These are phyloP conservation scores for Catalaphyllia jardinei DNA, from an alignment of 64 coral and sea anemone species.

Conservation along the genomic window DNA sequence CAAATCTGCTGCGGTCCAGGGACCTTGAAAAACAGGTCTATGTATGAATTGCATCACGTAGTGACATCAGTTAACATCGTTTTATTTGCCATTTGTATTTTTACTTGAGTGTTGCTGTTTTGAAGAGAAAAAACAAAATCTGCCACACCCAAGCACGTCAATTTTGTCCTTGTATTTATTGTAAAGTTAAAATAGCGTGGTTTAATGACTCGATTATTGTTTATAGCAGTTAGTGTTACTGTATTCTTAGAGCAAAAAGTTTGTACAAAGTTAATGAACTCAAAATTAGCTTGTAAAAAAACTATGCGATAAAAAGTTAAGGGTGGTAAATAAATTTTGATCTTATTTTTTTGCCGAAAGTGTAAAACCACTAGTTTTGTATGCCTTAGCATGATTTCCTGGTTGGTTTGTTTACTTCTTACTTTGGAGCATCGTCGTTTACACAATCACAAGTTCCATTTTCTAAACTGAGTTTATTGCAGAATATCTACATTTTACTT, in stretches of 20 bases:
- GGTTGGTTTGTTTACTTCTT: neutral
- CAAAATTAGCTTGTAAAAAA: constrained; percentile 4
- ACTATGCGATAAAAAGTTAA: neutral
- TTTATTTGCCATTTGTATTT: neutral
- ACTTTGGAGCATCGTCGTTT: neutral
- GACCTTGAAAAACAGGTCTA: neutral
- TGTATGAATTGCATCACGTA: neutral
- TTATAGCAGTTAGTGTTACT: neutral
- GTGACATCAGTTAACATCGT: neutral
- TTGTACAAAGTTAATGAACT: constrained; percentile 19
- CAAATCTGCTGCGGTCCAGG: neutral
- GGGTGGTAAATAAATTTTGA: constrained; percentile 12
- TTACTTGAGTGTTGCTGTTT: neutral
- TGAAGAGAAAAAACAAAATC: neutral
- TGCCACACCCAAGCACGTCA: neutral
- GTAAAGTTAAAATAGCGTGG: constrained; percentile 18
- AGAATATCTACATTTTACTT: neutral
- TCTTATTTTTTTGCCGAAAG: constrained; percentile 37
- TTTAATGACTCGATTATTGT: neutral
- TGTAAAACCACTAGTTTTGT: constrained; percentile 40
- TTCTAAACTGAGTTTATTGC: neutral
- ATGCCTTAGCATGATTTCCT: constrained; percentile 20
- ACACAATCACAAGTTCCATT: neutral
- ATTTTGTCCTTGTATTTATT: constrained; percentile 27
- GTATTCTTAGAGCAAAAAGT: constrained; percentile 6